Conservation (phyloP, 2,113 vertebrate genomes). For the Desmodus rotundus region DNA sequence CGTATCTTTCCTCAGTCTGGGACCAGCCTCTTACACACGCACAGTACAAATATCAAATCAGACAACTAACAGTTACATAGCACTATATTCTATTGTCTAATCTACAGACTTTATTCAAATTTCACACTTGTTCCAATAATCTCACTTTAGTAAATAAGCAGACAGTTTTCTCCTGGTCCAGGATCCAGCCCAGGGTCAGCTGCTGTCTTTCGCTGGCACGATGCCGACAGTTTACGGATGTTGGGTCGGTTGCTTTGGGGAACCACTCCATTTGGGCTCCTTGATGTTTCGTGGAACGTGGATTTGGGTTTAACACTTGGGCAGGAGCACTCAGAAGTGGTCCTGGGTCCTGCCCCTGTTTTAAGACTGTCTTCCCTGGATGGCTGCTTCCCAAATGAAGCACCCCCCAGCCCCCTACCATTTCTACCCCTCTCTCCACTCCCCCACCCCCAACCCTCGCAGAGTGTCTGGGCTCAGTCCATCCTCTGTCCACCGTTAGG, state of each 20-base stretch:
- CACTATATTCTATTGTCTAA: background rate
- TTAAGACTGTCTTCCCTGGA: background rate
- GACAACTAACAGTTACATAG: rapidly evolving
- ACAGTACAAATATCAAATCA: background rate
- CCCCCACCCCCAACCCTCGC: background rate
- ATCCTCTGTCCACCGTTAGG: background rate
- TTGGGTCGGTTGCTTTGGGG: background rate
- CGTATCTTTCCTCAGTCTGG: background rate
- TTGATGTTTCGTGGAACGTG: rapidly evolving
- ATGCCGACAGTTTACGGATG: background rate
- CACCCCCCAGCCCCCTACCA: no score
- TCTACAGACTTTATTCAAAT: background rate
- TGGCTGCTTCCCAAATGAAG: background rate
- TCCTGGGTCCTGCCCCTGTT: no score
- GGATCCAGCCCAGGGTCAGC: background rate
- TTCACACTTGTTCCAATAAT: background rate
- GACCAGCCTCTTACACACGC: background rate
- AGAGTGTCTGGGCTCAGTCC: background rate
- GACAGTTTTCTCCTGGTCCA: background rate
- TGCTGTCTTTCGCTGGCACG: background rate
- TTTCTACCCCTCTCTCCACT: background rate
- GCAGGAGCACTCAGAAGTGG: background rate
- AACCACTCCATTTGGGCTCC: background rate
- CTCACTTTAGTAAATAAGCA: background rate
- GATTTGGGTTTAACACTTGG: no score